Base-by-base conservation (phyloP, 2,113 vertebrate species). In the Neodontobutis hainanensis region DNA sequence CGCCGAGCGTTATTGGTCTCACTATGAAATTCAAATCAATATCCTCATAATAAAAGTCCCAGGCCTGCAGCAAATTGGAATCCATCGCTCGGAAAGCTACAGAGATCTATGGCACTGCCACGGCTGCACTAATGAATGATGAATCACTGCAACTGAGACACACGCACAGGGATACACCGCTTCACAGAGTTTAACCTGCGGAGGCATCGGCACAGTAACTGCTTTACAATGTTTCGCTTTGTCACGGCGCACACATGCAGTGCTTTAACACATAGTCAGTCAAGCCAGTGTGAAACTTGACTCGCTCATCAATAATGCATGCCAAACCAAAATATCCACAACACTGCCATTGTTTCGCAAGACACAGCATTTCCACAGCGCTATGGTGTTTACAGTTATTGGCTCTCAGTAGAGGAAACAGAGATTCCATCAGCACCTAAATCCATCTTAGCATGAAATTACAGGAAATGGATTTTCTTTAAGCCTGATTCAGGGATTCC, bases 1-100 rank as follows among this genome's bases (percentile, higher is more conserved):
- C 67, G 67, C 61, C 72, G 66, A 47, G 74, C 36, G 0, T 57
- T 71, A 72, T 68, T 70, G 84, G 68, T 68, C 82, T 71, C 75
- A 16, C 82, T 81, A 47, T 84, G 80, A 87, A 87, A 87, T 81
- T 83, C 78, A 76, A 83, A 87, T 90, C 89, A 80, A 90, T 89
- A 84, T 70, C 52, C 80, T 79, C 61, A 78, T 81, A 79, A 83
- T 78, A 85, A 82, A 86, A 82, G 72, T 75, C 84, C 70, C 80
- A 70, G 71, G 61, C 83, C 69, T 69, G 83, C 80, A 81, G 80
- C 82, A 85, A 81, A 89, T 73, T 86, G 74, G 68, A 86, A 87
- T 81, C 80, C 66, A 53, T 75, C 68, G 79, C 75, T 61, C 53
- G 55, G 73, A 76, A 80, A 76, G 68, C 62, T 70, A 36, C 58